Percentiles rank a stretch among this genome's conserved stretches.
phyloP scores from a whole-genome alignment of 2,797 vertebrate genomes.

The Sebastes diaconus region DNA sequence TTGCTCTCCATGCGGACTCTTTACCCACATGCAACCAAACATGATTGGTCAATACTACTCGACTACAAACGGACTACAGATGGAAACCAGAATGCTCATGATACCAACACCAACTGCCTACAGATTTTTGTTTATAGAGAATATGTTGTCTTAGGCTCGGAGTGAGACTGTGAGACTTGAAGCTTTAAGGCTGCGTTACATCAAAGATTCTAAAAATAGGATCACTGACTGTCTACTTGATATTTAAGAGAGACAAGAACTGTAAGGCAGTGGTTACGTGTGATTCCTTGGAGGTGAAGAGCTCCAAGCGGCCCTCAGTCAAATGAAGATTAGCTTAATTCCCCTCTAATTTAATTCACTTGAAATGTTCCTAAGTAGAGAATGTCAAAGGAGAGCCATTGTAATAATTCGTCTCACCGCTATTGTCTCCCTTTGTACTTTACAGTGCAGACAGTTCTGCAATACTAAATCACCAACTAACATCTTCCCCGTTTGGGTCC shows the following conservation, averaged over 20 bases:
- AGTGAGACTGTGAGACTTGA: conserved; percentile 11
- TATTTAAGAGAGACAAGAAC: conserved; percentile 27
- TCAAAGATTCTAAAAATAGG: conserved; percentile 51
- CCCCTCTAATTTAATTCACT: conserved; percentile 54
- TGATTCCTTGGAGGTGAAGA: conserved; percentile 39
- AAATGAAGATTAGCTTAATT: conserved; percentile 59
- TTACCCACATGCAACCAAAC: neutral
- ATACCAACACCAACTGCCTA: neutral
- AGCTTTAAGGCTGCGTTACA: conserved; percentile 23
- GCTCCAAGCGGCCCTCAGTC: conserved; percentile 26
- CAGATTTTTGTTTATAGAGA: neutral
- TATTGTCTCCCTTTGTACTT: conserved; percentile 45
- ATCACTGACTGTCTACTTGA: conserved; percentile 20
- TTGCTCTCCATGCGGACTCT: no score
- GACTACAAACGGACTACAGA: neutral
- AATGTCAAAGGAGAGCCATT: conserved; percentile 45
- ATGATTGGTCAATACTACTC: neutral
- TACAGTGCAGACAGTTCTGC: conserved; percentile 21
- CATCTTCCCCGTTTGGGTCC: conserved; percentile 6
- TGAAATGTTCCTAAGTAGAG: conserved; percentile 43
- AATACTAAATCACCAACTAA: conserved; percentile 20
- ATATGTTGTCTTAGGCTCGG: neutral
- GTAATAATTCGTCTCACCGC: conserved; percentile 42
- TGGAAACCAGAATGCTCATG: neutral
- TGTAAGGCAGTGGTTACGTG: conserved; percentile 11